These are phyloP conservation scores for Melanostoma mellinum DNA, from an alignment of 2,888 invertebrate genomes.

Conservation along the genomic window DNA sequence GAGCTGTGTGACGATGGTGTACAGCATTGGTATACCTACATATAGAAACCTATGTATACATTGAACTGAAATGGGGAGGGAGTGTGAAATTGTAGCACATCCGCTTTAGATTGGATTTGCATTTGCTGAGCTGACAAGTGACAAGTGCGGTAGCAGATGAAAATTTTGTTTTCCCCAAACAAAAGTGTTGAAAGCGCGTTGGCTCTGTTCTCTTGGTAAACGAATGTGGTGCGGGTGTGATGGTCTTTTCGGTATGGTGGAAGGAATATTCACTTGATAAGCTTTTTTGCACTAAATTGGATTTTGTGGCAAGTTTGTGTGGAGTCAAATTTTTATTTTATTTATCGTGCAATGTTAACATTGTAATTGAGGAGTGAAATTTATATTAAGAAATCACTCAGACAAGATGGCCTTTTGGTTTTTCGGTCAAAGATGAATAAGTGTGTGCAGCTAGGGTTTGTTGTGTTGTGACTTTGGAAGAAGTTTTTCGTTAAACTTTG, in stretches of 20 bases:
- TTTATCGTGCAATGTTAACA: slow-evolving; percentile 61
- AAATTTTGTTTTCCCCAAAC: slow-evolving; percentile 59
- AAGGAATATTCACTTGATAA: not conserved
- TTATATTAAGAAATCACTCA: slow-evolving; percentile 41
- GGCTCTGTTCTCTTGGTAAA: slow-evolving; percentile 7
- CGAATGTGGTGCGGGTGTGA: not conserved
- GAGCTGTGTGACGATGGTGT: slow-evolving; percentile 34
- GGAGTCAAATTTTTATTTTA: slow-evolving; percentile 48
- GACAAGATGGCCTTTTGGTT: not conserved
- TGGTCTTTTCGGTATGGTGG: not conserved
- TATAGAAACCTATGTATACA: not conserved
- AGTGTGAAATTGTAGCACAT: slow-evolving; percentile 33
- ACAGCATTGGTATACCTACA: slow-evolving; percentile 6
- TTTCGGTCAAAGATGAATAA: too few species aligned
- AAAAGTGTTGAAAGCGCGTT: slow-evolving; percentile 66
- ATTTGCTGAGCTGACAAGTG: slow-evolving; percentile 73
- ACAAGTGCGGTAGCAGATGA: slow-evolving; percentile 72
- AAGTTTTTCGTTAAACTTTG: too few species aligned
- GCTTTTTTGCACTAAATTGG: slow-evolving; percentile 37
- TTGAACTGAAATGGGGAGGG: not conserved
- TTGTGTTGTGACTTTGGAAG: too few species aligned
- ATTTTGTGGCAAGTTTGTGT: slow-evolving; percentile 37
- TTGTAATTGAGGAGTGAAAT: slow-evolving; percentile 66
- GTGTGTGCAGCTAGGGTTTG: too few species aligned
- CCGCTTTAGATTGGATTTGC: slow-evolving; percentile 72